Base-by-base conservation (phyloP, 2,888 invertebrate genomes). In the Timandra comae region DNA sequence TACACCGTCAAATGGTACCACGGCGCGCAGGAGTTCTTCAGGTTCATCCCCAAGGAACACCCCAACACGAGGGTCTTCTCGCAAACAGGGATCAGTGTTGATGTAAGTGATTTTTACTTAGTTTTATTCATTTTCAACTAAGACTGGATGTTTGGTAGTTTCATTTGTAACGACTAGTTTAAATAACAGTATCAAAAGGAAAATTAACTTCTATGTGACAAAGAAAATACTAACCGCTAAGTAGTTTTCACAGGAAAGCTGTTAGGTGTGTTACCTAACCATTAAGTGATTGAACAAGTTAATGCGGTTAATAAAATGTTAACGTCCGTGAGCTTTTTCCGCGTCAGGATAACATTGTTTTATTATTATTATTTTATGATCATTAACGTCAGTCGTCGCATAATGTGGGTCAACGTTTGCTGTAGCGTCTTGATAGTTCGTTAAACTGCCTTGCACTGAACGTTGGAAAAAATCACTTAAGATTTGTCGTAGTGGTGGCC, bases 1-100 rank as follows among this genome's bases (percentile, higher is more conserved):
- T 94, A 93, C 76, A 91, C 92, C 20, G 91, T 94, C 49, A 93
- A 93, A 74, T 94, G 93, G 93, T 93, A 93, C 84, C 92, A 92
- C 66, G 92, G 92, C 1, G 77, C 87, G 5, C 88, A 90, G 48
- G 93, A 94, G 73, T 93, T 94, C 87, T 94, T 91, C 81, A 88
- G 93, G 49, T 93, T 88, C 67, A 89, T 93, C 52, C 93, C 93
- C n/a, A 93, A 93, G 67, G 93, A 93, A 63, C 74, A 91, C 49
- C 93, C 93, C n/a, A 90, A 91, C 47, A 91, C 91, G 5, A 87
- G 89, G 41, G 90, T 91, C 29, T 93, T 93, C 67, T 89, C 90
- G 2, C 87, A 91, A 49, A 89, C 91, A 2, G 91, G 90, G 30
- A 81, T 88, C 39, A 82, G 80, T 47, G 91, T 93, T 38, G 91